A percentile compares a stretch with the other conserved stretches of the same genome.
Conservation (phyloP, 2,797 vertebrate species). For the Austrolebias charrua region DNA sequence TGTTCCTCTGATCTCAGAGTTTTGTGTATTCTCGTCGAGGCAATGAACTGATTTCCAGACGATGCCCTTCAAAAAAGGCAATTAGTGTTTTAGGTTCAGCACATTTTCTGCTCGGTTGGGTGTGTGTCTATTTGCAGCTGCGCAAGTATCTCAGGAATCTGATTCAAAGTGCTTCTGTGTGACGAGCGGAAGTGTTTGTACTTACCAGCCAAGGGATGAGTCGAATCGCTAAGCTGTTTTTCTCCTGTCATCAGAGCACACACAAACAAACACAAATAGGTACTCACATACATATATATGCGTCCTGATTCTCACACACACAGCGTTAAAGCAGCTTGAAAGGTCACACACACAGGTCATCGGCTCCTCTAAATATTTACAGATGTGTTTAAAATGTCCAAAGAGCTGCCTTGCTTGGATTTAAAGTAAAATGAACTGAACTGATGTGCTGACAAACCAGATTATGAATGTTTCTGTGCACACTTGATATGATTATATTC, state of each 20-base stretch:
- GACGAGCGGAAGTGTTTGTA: constrained; percentile 37
- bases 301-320: neutral
- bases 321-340: constrained; percentile 14
- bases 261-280: constrained; percentile 8
- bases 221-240: constrained; percentile 26
- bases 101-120: constrained; percentile 22
- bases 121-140: neutral
- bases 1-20: constrained; percentile 14
- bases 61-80: constrained; percentile 32
- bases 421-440: constrained; percentile 53
- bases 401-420: constrained; percentile 47
- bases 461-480: constrained; percentile 11
- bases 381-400: constrained; percentile 42
- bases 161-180: constrained; percentile 22
- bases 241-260: constrained; percentile 18
- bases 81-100: constrained; percentile 43
- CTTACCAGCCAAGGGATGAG: constrained; percentile 25
- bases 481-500: neutral
- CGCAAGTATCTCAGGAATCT: constrained; percentile 6
- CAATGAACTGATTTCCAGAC: constrained; percentile 39
- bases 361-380: constrained; percentile 41
- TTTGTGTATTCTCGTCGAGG: constrained; percentile 14
- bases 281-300: neutral
- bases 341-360: constrained; percentile 33
- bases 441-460: constrained; percentile 10